phyloP scores from a whole-genome alignment of 1,140 invertebrate genomes.

The Pseudomyrmex dendroicus region DNA sequence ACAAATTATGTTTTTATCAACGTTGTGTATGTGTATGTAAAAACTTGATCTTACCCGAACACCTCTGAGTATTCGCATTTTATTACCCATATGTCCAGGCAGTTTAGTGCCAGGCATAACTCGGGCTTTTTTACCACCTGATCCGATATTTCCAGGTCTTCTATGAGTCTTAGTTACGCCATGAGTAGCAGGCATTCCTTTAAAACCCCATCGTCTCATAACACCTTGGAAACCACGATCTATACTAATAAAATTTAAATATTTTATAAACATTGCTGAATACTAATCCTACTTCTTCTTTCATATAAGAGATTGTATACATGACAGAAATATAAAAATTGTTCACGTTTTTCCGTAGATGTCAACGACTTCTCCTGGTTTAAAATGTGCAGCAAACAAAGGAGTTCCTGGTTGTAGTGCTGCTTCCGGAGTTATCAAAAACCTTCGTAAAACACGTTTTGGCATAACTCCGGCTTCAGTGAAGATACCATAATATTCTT shows the following conservation, averaged over 20 bases:
- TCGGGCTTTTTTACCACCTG: constrained; percentile 92
- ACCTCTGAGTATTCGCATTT: constrained; percentile 89
- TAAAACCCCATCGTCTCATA: constrained; percentile 97
- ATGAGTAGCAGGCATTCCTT: constrained; percentile 96
- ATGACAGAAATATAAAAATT: constrained; percentile 47
- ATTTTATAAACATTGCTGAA: not conserved
- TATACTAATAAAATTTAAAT: constrained; percentile 86
- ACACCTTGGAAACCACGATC: constrained; percentile 99
- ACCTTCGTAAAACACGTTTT: constrained; percentile 93
- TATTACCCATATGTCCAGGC: constrained; percentile 98
- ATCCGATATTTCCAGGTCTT: constrained; percentile 95
- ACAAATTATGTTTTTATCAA: not conserved
- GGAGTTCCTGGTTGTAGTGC: constrained; percentile 95
- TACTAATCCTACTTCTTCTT: not conserved
- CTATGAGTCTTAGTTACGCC: constrained; percentile 98
- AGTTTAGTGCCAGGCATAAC: constrained; percentile 98
- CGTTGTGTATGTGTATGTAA: no score
- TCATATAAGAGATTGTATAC: not conserved
- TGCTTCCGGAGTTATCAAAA: constrained; percentile 94
- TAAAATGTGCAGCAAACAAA: constrained; percentile 95
- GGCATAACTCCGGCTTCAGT: constrained; percentile 94
- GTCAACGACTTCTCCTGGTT: constrained; percentile 96
- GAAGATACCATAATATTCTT: constrained; percentile 96
- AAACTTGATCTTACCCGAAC: constrained; percentile 86
- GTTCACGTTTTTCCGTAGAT: constrained; percentile 96